These are phyloP conservation scores for Oxyruncus cristatus DNA, from an alignment of 2,113 vertebrate species.

Conservation along the genomic window DNA sequence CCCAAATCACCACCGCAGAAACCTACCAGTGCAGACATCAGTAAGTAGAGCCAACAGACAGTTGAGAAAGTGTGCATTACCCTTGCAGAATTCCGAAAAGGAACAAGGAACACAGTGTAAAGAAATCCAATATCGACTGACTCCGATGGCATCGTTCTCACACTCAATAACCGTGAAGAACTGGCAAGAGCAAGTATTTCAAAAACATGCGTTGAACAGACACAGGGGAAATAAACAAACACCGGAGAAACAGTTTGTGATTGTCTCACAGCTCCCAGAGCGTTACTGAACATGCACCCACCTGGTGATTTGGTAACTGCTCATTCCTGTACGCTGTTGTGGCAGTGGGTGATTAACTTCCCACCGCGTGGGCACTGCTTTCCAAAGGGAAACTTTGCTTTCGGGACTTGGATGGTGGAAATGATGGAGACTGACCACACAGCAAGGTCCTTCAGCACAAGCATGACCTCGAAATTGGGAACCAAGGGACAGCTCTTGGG, in stretches of 20 bases:
- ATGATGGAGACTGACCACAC: neutral
- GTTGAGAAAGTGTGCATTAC: neutral
- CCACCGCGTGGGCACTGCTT: neutral
- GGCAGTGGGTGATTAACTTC: neutral
- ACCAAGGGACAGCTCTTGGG: neutral
- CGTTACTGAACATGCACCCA: fast-evolving
- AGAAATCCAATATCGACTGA: neutral
- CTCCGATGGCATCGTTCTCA: neutral
- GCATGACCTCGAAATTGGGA: neutral
- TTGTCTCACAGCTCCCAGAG: neutral
- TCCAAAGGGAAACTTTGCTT: neutral
- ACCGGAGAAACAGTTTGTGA: neutral
- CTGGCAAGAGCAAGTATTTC: neutral
- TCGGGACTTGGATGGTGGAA: neutral
- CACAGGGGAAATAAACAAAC: neutral
- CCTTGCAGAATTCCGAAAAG: neutral
- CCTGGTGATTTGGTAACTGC: neutral
- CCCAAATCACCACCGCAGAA: too few relatives aligned
- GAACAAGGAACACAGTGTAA: neutral
- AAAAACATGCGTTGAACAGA: neutral
- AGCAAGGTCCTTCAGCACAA: neutral
- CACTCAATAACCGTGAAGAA: neutral
- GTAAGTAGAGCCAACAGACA: neutral
- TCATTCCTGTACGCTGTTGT: neutral
- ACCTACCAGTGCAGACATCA: neutral